Percentiles rank a stretch among this genome's conserved stretches.
phyloP scores from a whole-genome alignment of 2,888 invertebrate genomes.

The Chrysopilus asiliformis region DNA sequence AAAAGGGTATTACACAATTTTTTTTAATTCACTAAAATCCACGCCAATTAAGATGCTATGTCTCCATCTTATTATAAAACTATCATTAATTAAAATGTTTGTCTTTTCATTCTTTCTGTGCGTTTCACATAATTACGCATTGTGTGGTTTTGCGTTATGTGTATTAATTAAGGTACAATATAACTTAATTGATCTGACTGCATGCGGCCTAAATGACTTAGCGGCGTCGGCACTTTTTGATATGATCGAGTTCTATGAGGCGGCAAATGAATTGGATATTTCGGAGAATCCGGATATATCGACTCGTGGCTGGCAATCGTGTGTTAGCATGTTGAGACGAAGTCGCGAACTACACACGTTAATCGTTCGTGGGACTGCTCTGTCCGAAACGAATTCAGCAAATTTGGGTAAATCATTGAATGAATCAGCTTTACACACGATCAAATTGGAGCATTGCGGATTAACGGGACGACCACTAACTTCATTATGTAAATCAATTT shows the following conservation, averaged over 20 bases:
- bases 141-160: not conserved
- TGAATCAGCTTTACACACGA: slow-evolving; percentile 53
- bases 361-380: slow-evolving; percentile 31
- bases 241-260: slow-evolving; percentile 88
- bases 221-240: slow-evolving; percentile 69
- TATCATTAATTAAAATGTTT: too few relatives aligned
- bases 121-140: too few relatives aligned
- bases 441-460: slow-evolving; percentile 65
- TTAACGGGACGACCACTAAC: slow-evolving; percentile 61
- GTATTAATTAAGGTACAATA: slow-evolving; percentile 29
- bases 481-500: slow-evolving; percentile 50
- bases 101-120: too few relatives aligned
- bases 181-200: slow-evolving; percentile 32
- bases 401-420: slow-evolving; percentile 59
- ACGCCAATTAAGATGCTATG: slow-evolving; percentile 43
- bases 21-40: slow-evolving; percentile 38
- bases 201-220: slow-evolving; percentile 35
- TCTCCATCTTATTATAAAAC: too few relatives aligned
- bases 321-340: slow-evolving; percentile 37
- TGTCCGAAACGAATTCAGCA: slow-evolving; percentile 40
- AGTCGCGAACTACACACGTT: slow-evolving; percentile 31
- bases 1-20: slow-evolving; percentile 43
- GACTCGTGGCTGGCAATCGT: slow-evolving; percentile 70
- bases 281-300: slow-evolving; percentile 64
- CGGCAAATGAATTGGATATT: slow-evolving; percentile 60